These are phyloP conservation scores for Chironomus tentans DNA, from an alignment of 2,888 invertebrate genomes.

Conservation along the genomic window DNA sequence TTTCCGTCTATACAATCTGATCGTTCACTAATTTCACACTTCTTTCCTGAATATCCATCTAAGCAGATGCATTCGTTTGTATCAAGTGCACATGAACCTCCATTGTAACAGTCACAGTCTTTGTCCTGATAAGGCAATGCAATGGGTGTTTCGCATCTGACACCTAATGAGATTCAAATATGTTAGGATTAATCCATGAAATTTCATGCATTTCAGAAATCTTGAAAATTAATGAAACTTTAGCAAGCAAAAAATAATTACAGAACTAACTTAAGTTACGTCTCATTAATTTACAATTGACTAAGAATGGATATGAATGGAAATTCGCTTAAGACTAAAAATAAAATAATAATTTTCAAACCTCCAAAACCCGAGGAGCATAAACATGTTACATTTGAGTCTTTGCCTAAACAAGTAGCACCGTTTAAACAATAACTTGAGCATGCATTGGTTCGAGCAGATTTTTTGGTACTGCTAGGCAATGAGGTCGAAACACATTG, in stretches of 20 bases:
- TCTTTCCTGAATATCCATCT: slow-evolving; percentile 38
- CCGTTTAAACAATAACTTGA: slow-evolving; percentile 55
- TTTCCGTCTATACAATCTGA: slow-evolving; percentile 39
- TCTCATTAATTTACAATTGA: too few relatives aligned
- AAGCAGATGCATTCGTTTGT: slow-evolving; percentile 40
- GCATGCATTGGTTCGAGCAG: slow-evolving; percentile 42
- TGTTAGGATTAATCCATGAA: too few relatives aligned
- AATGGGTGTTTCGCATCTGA: slow-evolving; percentile 38
- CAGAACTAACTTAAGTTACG: too few relatives aligned
- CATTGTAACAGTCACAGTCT: slow-evolving; percentile 39
- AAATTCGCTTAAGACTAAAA: too few relatives aligned
- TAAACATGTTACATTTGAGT: slow-evolving; percentile 58
- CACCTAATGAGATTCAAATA: slow-evolving; percentile 32
- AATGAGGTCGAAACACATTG: slow-evolving; percentile 37
- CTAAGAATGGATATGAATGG: background rate
- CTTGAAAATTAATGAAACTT: background rate
- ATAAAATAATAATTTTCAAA: slow-evolving; percentile 34
- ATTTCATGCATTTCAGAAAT: background rate
- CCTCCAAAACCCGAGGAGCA: slow-evolving; percentile 63
- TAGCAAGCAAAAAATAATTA: too few relatives aligned
- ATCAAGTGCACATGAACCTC: slow-evolving; percentile 40
- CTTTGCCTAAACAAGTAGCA: slow-evolving; percentile 58
- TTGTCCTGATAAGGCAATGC: slow-evolving; percentile 30
- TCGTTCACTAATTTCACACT: slow-evolving; percentile 38
- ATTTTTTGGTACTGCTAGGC: slow-evolving; percentile 32